Evolutionary conservation across 2,888 invertebrate species (phyloP), one percentile per base, ranked within the genome.

Genomic region (Heliconius cydno): DNA sequence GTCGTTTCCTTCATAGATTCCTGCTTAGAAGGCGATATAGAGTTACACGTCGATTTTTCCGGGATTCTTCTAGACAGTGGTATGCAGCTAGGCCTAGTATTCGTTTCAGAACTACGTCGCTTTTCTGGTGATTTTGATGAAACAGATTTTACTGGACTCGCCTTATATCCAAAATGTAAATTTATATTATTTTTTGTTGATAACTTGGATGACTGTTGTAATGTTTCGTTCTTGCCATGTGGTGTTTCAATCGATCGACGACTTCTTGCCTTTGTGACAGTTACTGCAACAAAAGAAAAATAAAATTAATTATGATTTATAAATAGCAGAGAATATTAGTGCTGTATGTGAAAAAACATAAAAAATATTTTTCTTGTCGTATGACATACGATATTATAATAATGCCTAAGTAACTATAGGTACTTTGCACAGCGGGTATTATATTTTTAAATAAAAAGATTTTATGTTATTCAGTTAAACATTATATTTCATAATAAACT

Each of bases 191-290:
- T 89, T 92, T 92, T 94, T 88, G 92, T 90, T 87, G 94, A 91
- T 89, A 91, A 84, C 92, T 90, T 94, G 92, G 94, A 94, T 94
- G 94, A 93, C 92, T 92, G 91, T 90, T 92, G 90, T 91, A 90
- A 88, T 86, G 87, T 92, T 89, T 94, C 95, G 92, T 92, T 92
- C 92, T 94, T 95, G 87, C 90, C 86, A 84, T 90, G 91, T 86
- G 91, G 85, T 89, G 90, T 86, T 91, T 94, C 94, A 84, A 91
- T 85, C 84, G 91, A 86, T 86, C 92, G 91, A 82, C 94, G 92
- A 85, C 85, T 89, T 90, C 87, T 92, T 80, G 92, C 84, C 89
- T 92, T 94, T 63, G 90, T 85, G 82, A 86, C 86, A 86, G 88
- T 90, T 89, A 93, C 95, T 95, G 94, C 25, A 94, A 94, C 93